Base-by-base conservation (phyloP, 2,113 vertebrate species). In the Barnardius zonarius region DNA sequence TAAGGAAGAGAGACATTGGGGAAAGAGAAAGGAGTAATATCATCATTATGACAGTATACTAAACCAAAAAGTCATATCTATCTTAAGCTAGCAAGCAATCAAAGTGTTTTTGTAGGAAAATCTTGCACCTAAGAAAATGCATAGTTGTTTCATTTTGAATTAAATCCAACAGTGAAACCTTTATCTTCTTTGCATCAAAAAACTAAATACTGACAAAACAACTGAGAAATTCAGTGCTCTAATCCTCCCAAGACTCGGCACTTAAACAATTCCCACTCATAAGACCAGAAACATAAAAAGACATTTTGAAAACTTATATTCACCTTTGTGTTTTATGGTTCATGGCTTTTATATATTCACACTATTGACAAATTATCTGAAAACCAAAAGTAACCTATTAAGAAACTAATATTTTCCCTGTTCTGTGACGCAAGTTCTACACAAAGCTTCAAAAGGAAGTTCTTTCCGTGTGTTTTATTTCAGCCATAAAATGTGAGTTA, bases 401-500 rank as follows among this genome's bases (percentile, higher is more conserved):
- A 44, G 52, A 46, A 64, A 57, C 12, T 14, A 15, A 6, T 24
- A 16, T 20, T 20, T 46, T 62, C 4, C 12, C 4, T 33, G 75
- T 44, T 51, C n/a, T 57, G 5, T 74, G 57, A 77, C 0, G 2
- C 25, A 84, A 51, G 37, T 43, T 78, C 84, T 66, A 73, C 68
- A 52, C 13, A 20, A 92, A 95, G 54, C 19, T 92, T 96, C 93
- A 90, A 92, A 95, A 95, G 76, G 61, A 84, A 92, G 86, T 55
- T 54, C 6, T 63, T 79, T 54, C 8, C 2, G 5, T 64, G 54
- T 23, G 28, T 78, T 96, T 93, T 85, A 90, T 66, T 90, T 68
- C 79, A 44, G 73, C 37, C 72, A 92, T 96, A 97, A 96, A 97
- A 78, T 48, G 19, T 2, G n/a, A 0, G 8, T 77, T 80, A 91